Percentiles rank a stretch among this genome's conserved stretches.
Evolutionary conservation across 2,797 vertebrate species (phyloP).

Genomic region (Gastrophryne carolinensis): DNA sequence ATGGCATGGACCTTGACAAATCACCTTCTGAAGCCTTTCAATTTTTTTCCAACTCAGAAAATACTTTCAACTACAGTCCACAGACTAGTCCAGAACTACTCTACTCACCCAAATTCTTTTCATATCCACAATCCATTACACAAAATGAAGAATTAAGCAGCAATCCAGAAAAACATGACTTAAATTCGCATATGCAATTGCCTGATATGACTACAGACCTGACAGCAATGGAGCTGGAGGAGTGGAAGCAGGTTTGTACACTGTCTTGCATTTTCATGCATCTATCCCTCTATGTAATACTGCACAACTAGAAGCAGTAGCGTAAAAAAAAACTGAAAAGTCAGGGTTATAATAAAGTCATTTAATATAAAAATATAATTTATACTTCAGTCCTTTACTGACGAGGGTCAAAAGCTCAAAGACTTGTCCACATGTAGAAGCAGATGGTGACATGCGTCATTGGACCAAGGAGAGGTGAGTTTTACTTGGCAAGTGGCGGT

Average conservation of each 20-base stretch:
- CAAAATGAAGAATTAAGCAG: conserved; percentile 39
- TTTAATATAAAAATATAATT: no score
- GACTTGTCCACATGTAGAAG: no score
- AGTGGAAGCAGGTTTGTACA: conserved; percentile 83
- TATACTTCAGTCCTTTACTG: no score
- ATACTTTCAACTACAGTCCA: conserved; percentile 11
- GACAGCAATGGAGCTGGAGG: conserved; percentile 72
- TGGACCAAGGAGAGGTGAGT: no score
- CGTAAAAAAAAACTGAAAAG: no score
- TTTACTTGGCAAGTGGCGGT: no score
- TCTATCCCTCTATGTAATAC: no score
- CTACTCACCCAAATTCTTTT: not conserved
- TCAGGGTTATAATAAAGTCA: no score
- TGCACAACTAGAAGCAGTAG: no score
- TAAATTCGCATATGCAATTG: conserved; percentile 65
- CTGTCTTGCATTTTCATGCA: no score
- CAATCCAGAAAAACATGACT: conserved; percentile 66
- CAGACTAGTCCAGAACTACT: not conserved
- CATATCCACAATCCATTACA: not conserved
- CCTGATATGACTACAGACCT: conserved; percentile 62
- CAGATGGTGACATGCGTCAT: no score
- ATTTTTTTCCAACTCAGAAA: not conserved
- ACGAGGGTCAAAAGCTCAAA: no score
- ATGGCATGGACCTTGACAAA: conserved; percentile 1
- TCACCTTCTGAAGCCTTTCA: not conserved